Base-by-base conservation (phyloP, 2,113 vertebrate species). In the Proterorhinus semilunaris region DNA sequence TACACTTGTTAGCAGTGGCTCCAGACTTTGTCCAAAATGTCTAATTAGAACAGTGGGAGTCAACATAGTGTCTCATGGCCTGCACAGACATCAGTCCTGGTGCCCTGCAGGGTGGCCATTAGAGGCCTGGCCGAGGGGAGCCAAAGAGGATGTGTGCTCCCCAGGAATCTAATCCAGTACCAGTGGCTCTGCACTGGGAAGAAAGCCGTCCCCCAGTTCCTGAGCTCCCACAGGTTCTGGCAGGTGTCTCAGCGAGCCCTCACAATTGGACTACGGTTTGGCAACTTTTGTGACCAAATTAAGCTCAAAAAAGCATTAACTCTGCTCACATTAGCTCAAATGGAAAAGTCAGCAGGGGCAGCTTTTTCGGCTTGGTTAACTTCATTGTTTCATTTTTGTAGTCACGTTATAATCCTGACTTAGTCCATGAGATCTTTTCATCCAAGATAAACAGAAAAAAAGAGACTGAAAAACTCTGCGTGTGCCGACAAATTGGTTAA, bases 301-400 rank as follows among this genome's bases (percentile, higher is more conserved):
- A 92, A 92, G 88, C 87, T 87, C 74, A 78, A 72, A 85, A 84
- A 76, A 88, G 86, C 80, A 87, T 93, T 92, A 90, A 79, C 81
- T 88, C 66, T 85, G 86, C 84, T 87, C 85, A 87, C 90, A 89
- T 88, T 83, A 83, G 83, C 85, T 89, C 69, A 71, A 87, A 92
- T 86, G 81, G 85, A 86, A 88, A 92, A 92, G 80, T 85, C 91
- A 92, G 91, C 91, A 92, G 91, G 92, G 79, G 72, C 69, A 83
- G 83, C 71, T 85, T 91, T 89, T 92, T 91, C 74, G 8, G 90
- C 89, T 86, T 87, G 87, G 85, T 87, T 90, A 87, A 80, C 79
- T 89, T 88, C 88, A 91, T 93, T 93, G 91, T 93, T 89, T 89
- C 51, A 75, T 83, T 86, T 81, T 84, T 75, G 82, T 84, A 72